These are phyloP conservation scores for Zaprionus kolodkinae DNA, from an alignment of 1,140 invertebrate species.

Conservation along the genomic window DNA sequence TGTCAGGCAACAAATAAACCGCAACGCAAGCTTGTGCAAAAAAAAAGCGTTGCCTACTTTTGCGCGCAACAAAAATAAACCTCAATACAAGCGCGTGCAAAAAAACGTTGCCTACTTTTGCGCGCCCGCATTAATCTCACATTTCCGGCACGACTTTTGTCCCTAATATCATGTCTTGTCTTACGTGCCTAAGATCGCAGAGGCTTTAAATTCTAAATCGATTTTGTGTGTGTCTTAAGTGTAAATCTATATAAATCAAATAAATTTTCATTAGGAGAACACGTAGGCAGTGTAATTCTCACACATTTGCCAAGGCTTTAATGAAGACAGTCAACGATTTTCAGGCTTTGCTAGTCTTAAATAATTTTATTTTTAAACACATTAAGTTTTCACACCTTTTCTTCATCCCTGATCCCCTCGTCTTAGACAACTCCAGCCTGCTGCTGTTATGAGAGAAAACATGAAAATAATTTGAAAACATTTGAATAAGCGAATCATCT, in stretches of 20 bases:
- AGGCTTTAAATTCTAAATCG: background rate
- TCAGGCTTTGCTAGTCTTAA: background rate
- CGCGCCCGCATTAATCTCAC: background rate
- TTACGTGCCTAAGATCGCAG: background rate
- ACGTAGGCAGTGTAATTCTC: no score
- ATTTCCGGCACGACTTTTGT: background rate
- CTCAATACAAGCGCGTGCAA: background rate
- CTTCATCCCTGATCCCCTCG: no score
- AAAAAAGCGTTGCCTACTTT: conserved; percentile 18
- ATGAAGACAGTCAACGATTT: no score
- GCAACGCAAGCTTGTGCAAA: conserved; percentile 1
- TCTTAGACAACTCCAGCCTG: background rate
- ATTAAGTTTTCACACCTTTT: no score
- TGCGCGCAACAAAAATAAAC: background rate
- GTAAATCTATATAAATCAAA: background rate
- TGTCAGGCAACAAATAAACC: background rate
- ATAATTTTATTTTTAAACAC: no score
- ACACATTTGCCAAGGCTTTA: no score
- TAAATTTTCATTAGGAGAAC: background rate
- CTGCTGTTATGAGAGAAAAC: conserved; percentile 14
- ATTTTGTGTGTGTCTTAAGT: background rate
- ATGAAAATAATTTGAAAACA: conserved; percentile 42
- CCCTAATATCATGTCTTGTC: background rate
- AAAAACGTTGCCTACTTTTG: conserved; percentile 20
- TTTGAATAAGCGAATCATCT: conserved; percentile 31